Evolutionary conservation across 2,888 invertebrate species (phyloP).

Genomic region (Diarsia rubi): DNA sequence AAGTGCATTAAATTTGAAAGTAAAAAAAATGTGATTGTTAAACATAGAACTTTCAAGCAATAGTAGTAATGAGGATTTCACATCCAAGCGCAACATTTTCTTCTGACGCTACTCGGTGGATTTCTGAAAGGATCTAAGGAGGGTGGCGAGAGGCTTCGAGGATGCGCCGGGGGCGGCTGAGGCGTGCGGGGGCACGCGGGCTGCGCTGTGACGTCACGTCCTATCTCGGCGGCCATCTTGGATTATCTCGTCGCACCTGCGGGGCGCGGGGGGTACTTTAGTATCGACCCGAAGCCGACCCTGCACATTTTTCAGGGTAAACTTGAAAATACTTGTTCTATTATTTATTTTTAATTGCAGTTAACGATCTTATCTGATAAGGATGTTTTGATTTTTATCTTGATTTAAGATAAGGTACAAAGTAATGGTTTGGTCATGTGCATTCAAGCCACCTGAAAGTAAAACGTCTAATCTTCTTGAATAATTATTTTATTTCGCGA

Average conservation of each 20-base stretch:
- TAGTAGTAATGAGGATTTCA: neutral
- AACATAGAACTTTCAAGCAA: too few species aligned
- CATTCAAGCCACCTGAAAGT: neutral
- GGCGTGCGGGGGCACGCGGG: slow-evolving; percentile 76
- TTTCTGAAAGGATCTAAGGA: slow-evolving; percentile 91
- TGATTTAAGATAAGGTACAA: neutral
- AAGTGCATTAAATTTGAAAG: slow-evolving; percentile 9
- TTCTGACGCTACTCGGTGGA: slow-evolving; percentile 81
- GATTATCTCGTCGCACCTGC: slow-evolving; percentile 91
- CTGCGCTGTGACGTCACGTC: slow-evolving; percentile 90
- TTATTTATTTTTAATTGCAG: slow-evolving; percentile 41
- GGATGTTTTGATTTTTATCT: slow-evolving; percentile 2
- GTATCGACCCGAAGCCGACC: slow-evolving; percentile 87
- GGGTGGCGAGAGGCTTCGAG: slow-evolving; percentile 90
- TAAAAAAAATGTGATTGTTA: neutral
- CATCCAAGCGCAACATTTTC: slow-evolving; percentile 20
- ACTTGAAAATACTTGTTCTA: slow-evolving; percentile 70
- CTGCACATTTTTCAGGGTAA: slow-evolving; percentile 88
- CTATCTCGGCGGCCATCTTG: slow-evolving; percentile 91
- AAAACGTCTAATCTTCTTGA: neutral
- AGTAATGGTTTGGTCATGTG: neutral
- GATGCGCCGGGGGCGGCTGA: slow-evolving; percentile 81
- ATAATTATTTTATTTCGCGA: neutral
- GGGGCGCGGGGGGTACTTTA: slow-evolving; percentile 82
- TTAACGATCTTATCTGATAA: slow-evolving; percentile 34